Evolutionary conservation across 1,140 invertebrate species (phyloP), one percentile per base, ranked within the genome.

Genomic region (Acromyrmex echinatior): DNA sequence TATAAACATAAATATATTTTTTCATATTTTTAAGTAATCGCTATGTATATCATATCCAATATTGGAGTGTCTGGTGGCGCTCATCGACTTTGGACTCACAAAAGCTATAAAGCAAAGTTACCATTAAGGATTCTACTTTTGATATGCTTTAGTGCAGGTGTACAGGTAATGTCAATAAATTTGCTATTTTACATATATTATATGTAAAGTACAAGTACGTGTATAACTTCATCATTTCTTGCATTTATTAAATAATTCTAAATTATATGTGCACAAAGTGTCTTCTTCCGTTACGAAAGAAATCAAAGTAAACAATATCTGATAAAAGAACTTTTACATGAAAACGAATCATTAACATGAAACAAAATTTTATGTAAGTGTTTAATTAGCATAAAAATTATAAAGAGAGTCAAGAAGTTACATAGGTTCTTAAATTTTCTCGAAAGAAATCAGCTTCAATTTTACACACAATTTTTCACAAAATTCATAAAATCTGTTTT

Each of bases 1-100:
- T 28, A 63, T 28, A 28, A 28, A 28, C 12, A 28, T 63, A 63
- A 28, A 63, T 31, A 14, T 16, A 28, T 63, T 63, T 5, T 12
- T n/a, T 25, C 21, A 14, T 14, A 25, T 62, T 62, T 63, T 70
- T 3, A 73, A 81, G 76, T 71, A n/a, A 0, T 56, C 3, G 25
- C 7, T 2, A 63, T 56, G 77, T 65, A 80, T 14, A 7, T 80
- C 3, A 68, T 80, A 21, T 70, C 74, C 49, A 79, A 84, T 58
- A n/a, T 93, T 28, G 95, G 94, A 28, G 87, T 97, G 12, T 97
- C 97, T 31, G 97, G 96, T 80, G 97, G 97, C 3, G 96, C 96
- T 3, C 97, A 97, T 92, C 93, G 97, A 49, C 93, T 97, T 18
- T 97, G 97, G 97, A 93, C 97, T 12, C 97, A 97, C 91, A 93